Conservation (phyloP, 2,888 invertebrate genomes). For the Lasioglossum lativentre region DNA sequence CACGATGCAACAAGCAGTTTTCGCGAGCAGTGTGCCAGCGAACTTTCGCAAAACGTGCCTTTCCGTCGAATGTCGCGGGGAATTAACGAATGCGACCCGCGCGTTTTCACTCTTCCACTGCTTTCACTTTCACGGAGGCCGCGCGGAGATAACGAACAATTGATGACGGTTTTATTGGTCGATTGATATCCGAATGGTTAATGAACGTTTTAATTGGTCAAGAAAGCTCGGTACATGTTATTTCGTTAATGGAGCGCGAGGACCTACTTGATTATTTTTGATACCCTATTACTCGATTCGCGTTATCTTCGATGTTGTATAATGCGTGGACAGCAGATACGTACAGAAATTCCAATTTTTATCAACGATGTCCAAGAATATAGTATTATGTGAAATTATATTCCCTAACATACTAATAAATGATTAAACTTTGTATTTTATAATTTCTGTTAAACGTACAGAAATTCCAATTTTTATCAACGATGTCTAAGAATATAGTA, state of each 20-base stretch:
- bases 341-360: background rate
- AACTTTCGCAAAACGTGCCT: constrained; percentile 60
- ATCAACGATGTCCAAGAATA: no score
- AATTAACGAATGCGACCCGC: constrained; percentile 55
- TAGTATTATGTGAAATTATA: no score
- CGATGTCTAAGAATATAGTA: no score
- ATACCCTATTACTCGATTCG: background rate
- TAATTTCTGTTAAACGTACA: no score
- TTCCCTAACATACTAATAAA: no score
- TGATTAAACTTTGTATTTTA: no score
- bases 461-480: no score
- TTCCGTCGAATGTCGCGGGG: constrained; percentile 24
- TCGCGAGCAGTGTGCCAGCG: constrained; percentile 30
- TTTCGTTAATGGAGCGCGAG: background rate
- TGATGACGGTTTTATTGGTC: constrained; percentile 30
- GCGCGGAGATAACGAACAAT: constrained; percentile 51
- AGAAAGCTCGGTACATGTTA: background rate
- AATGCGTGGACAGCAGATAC: background rate
- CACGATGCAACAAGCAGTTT: constrained; percentile 11
- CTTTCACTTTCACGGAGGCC: constrained; percentile 67
- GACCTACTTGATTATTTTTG: background rate
- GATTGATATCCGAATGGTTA: constrained; percentile 1
- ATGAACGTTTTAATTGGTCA: constrained; percentile 28
- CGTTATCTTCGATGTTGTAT: background rate
- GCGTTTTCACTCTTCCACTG: constrained; percentile 63